A percentile compares a stretch with the other conserved stretches of the same genome.
Conservation (phyloP, 1,140 invertebrate species). For the Proales similis region DNA sequence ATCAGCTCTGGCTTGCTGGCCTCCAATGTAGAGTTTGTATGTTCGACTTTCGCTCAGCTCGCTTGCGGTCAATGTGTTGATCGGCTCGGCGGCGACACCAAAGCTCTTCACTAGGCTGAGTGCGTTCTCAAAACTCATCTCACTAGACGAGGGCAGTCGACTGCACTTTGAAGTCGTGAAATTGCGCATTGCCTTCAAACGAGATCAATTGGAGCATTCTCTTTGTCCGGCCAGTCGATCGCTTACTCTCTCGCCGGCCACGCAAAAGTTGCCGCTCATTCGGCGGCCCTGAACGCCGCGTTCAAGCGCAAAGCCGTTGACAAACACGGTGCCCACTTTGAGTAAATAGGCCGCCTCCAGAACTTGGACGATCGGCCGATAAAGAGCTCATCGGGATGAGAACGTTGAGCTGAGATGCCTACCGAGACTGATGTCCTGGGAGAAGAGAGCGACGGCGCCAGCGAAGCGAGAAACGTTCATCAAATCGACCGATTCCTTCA, state of each 20-base stretch:
- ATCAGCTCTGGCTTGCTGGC: slow-evolving; percentile 56
- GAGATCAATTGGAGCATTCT: slow-evolving; percentile 1
- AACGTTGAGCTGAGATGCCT: too few species aligned
- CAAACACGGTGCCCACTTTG: slow-evolving; percentile 58
- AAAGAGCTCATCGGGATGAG: too few species aligned
- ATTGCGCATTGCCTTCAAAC: too few species aligned
- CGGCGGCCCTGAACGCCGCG: slow-evolving; percentile 55
- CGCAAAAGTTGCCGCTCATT: slow-evolving; percentile 54
- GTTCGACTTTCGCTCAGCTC: slow-evolving; percentile 46
- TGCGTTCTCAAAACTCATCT: too few species aligned
- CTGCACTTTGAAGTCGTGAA: too few species aligned
- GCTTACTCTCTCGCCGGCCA: slow-evolving; percentile 50
- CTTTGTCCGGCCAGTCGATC: too few species aligned
- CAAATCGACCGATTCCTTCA: slow-evolving; percentile 58
- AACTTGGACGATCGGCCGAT: too few species aligned
- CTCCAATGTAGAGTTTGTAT: slow-evolving; percentile 57
- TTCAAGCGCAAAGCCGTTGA: slow-evolving; percentile 58
- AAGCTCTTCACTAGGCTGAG: too few species aligned
- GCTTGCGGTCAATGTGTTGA: background rate
- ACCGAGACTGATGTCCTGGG: slow-evolving; percentile 56
- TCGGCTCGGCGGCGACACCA: background rate
- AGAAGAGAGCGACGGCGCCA: slow-evolving; percentile 57
- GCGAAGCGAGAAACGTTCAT: slow-evolving; percentile 58
- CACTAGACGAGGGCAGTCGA: too few species aligned
- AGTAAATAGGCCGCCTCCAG: slow-evolving; percentile 57